Conservation (phyloP, 2,797 vertebrate species). For the Amblyopsis hoosieri region DNA sequence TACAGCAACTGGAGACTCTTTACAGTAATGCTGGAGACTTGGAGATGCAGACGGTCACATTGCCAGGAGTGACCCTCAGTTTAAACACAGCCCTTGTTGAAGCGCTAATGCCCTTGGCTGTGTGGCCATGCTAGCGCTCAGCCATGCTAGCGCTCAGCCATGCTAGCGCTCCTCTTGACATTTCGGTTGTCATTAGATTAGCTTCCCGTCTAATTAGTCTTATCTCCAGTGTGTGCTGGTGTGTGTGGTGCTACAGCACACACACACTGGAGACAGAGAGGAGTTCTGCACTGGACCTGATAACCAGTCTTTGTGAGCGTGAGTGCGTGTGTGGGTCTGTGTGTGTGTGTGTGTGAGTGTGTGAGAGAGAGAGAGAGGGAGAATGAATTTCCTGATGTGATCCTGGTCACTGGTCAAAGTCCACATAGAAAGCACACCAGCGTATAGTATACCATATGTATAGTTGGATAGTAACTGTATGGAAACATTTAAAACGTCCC, state of each 20-base stretch:
- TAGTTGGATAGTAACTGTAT: too few species aligned
- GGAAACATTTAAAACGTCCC: too few species aligned
- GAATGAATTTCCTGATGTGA: too few species aligned
- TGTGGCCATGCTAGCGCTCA: not conserved
- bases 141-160: not conserved
- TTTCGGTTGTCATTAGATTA: slow-evolving; percentile 8
- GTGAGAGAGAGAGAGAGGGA: too few species aligned
- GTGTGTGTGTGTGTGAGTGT: too few species aligned
- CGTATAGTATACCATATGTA: too few species aligned
- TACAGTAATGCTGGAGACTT: not conserved
- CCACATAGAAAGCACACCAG: too few species aligned
- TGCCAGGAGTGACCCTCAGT: not conserved
- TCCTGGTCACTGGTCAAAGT: too few species aligned
- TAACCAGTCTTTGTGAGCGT: too few species aligned
- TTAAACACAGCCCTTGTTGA: not conserved
- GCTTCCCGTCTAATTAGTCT: slow-evolving; percentile 10
- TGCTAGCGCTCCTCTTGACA: not conserved
- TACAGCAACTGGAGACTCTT: too few species aligned
- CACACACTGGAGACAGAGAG: not conserved
- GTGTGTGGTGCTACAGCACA: not conserved
- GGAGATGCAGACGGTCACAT: not conserved
- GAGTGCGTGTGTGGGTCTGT: too few species aligned
- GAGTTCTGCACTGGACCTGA: not conserved
- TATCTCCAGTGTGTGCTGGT: slow-evolving; percentile 2
- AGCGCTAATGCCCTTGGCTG: not conserved